Evolutionary conservation across 2,797 vertebrate genomes (phyloP).

Genomic region (Tapera naevia): DNA sequence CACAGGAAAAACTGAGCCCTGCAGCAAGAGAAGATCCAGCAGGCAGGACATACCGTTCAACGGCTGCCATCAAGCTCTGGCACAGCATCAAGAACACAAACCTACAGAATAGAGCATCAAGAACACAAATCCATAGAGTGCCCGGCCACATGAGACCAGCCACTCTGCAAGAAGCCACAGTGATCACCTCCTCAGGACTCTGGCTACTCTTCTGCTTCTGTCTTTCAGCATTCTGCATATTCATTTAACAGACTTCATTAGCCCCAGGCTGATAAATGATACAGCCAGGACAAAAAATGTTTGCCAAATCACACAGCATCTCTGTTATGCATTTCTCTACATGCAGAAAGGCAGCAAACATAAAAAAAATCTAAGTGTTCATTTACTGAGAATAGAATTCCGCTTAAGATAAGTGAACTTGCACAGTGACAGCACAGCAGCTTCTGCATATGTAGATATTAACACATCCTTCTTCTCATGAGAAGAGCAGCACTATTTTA

Average conservation of each 20-base stretch:
- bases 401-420: background rate
- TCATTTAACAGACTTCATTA: background rate
- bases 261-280: background rate
- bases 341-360: background rate
- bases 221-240: background rate
- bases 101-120: accelerated
- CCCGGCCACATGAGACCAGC: accelerated
- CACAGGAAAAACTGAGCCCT: background rate
- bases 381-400: background rate
- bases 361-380: background rate
- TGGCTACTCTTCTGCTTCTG: background rate
- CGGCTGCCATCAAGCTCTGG: background rate
- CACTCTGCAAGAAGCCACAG: background rate
- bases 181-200: background rate
- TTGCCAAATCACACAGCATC: background rate
- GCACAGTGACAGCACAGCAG: background rate
- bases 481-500: background rate
- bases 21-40: background rate
- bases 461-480: background rate
- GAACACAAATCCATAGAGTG: accelerated
- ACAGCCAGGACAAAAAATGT: background rate
- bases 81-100: background rate
- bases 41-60: background rate
- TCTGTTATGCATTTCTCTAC: background rate
- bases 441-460: background rate